Base-by-base conservation (phyloP, 1,140 invertebrate species). In the Drosophila persimilis region DNA sequence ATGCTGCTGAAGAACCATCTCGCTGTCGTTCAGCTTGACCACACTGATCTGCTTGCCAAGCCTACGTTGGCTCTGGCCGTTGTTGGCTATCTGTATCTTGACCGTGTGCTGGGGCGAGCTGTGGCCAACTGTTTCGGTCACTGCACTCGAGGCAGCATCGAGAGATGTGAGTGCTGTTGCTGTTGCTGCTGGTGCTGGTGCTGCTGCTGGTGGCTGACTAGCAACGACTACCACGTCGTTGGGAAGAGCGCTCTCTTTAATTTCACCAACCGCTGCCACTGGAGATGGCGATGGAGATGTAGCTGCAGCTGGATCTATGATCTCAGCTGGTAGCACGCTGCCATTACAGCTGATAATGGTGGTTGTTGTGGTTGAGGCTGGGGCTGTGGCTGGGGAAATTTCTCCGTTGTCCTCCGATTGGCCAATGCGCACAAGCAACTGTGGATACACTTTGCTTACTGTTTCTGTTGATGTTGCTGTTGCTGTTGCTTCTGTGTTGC, bases 41-140 rank as follows among this genome's bases (percentile, higher is more conserved):
- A 84, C 80, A 31, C 80, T 84, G 3, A 85, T 90, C 57, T 85
- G 80, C 54, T 89, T 85, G 57, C 85, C 79, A 17, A 79, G 67
- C 53, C 52, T 55, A 15, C 57, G 79, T 31, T 64, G 67, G 45
- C 48, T 54, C 50, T 60, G 62, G 31, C 63, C 67, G 50, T 88
- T 77, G 48, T 88, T 77, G 51, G 76, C 77, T 46, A 91, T 91
- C 55, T 91, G 89, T 51, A 91, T 91, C 59, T 90, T 91, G 44
- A 91, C 80, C 52, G 89, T 91, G 52, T 84, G 78, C 47, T 72
- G 77, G 43, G 55, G 51, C 57, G 61, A 57, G 56, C 58, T 45
- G 54, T 45, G 46, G 64, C 54, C 51, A 59, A 75, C 70, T 74
- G 80, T 77, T 74, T 67, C 74, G 75, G 70, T 88, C 72, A 75